phyloP scores from a whole-genome alignment of 2,888 invertebrate species.

The Drosophila paramelanica region DNA sequence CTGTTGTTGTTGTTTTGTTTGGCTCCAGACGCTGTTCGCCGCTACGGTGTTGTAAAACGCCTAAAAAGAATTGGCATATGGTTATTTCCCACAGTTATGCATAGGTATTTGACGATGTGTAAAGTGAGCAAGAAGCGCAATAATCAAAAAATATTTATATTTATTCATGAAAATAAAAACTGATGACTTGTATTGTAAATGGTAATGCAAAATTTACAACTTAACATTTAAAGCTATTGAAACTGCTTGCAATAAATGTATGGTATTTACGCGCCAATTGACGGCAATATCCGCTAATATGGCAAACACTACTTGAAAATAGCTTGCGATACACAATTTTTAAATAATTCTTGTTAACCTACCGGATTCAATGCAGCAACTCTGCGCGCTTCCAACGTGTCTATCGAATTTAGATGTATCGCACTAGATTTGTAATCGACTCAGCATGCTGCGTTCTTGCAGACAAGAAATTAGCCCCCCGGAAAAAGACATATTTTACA shows the following conservation, averaged over 20 bases:
- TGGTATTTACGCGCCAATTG: background rate
- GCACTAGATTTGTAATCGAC: slow-evolving; percentile 39
- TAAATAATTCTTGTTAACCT: background rate
- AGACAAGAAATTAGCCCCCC: slow-evolving; percentile 49
- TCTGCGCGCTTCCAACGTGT: slow-evolving; percentile 13
- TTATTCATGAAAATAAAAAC: background rate
- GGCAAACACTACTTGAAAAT: no score
- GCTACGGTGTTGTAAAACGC: slow-evolving; percentile 10
- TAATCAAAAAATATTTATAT: background rate
- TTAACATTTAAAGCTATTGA: background rate
- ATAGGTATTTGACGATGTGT: background rate
- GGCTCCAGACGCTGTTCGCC: slow-evolving; percentile 2
- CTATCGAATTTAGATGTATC: slow-evolving; percentile 37
- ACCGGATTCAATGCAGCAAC: slow-evolving; percentile 18
- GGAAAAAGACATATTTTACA: slow-evolving; percentile 34
- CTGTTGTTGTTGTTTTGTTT: slow-evolving; percentile 26
- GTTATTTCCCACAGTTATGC: background rate
- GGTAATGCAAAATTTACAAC: no score
- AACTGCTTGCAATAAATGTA: background rate
- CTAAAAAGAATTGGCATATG: background rate
- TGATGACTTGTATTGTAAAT: no score
- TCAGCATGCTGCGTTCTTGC: slow-evolving; percentile 58
- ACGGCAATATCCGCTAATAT: background rate
- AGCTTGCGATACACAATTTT: no score
- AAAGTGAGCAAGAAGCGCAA: background rate